A percentile compares a stretch with the other conserved stretches of the same genome.
Conservation (phyloP, 1,140 invertebrate genomes). For the Cotesia glomerata region DNA sequence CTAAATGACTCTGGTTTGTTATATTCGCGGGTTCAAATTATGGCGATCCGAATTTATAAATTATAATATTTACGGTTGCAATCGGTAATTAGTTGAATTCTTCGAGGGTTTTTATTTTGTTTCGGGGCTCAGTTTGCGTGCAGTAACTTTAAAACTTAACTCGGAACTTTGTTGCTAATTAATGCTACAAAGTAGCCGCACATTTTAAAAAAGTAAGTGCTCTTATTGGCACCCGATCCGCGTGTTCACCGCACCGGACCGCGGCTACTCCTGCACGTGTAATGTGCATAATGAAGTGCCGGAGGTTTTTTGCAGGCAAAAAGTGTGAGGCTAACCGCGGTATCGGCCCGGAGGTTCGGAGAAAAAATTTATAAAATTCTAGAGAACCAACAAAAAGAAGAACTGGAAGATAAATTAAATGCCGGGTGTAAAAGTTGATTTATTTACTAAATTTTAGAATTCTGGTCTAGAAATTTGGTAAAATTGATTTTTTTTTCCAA, state of each 20-base stretch:
- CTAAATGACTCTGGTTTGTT: constrained; percentile 3
- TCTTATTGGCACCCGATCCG: no score
- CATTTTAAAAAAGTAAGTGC: no score
- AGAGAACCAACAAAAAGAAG: neutral
- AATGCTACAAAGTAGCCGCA: constrained; percentile 42
- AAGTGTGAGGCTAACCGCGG: constrained; percentile 28
- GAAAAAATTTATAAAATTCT: constrained; percentile 14
- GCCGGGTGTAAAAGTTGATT: neutral
- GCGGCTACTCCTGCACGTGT: no score
- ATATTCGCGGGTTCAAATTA: neutral
- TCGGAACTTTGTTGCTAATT: constrained; percentile 42
- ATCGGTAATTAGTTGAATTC: no score
- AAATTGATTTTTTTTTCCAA: no score
- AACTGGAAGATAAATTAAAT: neutral
- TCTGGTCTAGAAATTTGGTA: no score
- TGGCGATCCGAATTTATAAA: no score
- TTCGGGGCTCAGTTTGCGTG: neutral
- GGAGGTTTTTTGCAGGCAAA: constrained; percentile 10
- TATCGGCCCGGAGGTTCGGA: constrained; percentile 24
- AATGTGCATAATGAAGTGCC: neutral
- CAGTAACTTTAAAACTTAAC: neutral
- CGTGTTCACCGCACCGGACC: no score
- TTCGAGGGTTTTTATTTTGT: no score
- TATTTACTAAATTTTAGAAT: neutral
- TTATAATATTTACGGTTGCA: no score